Base-by-base conservation (phyloP, 2,797 vertebrate genomes). In the Parotocinclus haroldoi region DNA sequence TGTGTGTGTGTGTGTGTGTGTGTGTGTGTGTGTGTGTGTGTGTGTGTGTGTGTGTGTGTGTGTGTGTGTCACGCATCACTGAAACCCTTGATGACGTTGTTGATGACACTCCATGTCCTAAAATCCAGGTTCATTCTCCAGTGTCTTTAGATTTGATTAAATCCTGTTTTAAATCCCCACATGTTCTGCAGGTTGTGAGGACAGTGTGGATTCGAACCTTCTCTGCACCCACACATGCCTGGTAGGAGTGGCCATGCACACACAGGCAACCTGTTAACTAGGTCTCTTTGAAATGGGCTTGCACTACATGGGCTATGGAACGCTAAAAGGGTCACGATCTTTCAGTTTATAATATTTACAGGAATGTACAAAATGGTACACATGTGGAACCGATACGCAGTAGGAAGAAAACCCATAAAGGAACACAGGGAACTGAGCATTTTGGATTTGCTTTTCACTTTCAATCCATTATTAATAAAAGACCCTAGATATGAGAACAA, bases 241-340 rank as follows among this genome's bases (percentile, higher is more conserved):
- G 52, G 67, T 16, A 69, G 65, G 38, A 46, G 48, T 46, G 69
- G 27, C 55, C 66, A 62, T 66, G 69, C 67, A 58, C 68, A 60
- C 73, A 12, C 45, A 46, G 79, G 68, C 71, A 77, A 65, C 77
- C 77, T 80, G 80, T 79, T 76, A 75, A 62, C 71, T 69, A 73
- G 66, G 55, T 37, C 17, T 18, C 76, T 74, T 66, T 67, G 71
- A 72, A 57, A 60, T 73, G 27, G 72, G 60, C 61, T 69, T 57
- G 71, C 72, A 38, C 63, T 70, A 66, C 61, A 46, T 46, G 0
- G n/a, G n/a, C 12, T 46, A 46, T 46, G 45, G 45, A 11, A 46
- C 11, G 10, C 45, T 11, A 46, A 46, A 46, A 12, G 45, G 45
- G n/a, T 12, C 45, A 27, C n/a, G n/a, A n/a, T n/a, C n/a, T 27